Evolutionary conservation across 2,113 vertebrate species (phyloP).

Genomic region (Panthera leo): DNA sequence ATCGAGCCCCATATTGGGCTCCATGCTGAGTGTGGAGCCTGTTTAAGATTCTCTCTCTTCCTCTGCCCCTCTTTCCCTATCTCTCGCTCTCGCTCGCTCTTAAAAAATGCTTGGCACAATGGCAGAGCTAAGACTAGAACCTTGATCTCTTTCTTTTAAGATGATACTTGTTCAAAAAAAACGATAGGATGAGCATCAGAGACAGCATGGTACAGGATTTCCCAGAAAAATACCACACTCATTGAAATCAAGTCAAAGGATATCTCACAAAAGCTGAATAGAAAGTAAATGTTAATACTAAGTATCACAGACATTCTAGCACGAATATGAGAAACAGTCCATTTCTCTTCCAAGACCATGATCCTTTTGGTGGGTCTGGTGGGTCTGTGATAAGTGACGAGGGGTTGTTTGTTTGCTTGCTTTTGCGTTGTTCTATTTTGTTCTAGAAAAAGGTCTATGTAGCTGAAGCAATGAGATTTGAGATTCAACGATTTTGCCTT

Average conservation of each 20-base stretch:
- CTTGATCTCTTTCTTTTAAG: not conserved
- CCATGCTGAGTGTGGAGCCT: no score
- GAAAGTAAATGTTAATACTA: not conserved
- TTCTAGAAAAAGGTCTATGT: not conserved
- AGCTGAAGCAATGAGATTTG: not conserved
- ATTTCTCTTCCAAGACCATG: not conserved
- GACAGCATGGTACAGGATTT: not conserved
- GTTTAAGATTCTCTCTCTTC: no score
- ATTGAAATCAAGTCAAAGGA: not conserved
- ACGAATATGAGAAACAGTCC: not conserved
- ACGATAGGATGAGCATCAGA: not conserved
- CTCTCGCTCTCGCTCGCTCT: no score
- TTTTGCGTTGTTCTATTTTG: not conserved
- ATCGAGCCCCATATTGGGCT: no score
- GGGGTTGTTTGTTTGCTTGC: not conserved
- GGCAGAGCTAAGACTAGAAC: not conserved
- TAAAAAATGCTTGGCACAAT: not conserved
- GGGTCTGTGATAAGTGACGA: not conserved
- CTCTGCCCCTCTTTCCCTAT: no score
- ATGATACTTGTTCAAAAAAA: not conserved
- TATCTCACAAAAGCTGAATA: not conserved
- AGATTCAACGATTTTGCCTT: not conserved
- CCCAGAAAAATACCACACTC: not conserved
- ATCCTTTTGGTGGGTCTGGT: not conserved
- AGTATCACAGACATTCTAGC: not conserved